These are phyloP conservation scores for Drosophila arizonae DNA, from an alignment of 1,140 invertebrate species.

Conservation along the genomic window DNA sequence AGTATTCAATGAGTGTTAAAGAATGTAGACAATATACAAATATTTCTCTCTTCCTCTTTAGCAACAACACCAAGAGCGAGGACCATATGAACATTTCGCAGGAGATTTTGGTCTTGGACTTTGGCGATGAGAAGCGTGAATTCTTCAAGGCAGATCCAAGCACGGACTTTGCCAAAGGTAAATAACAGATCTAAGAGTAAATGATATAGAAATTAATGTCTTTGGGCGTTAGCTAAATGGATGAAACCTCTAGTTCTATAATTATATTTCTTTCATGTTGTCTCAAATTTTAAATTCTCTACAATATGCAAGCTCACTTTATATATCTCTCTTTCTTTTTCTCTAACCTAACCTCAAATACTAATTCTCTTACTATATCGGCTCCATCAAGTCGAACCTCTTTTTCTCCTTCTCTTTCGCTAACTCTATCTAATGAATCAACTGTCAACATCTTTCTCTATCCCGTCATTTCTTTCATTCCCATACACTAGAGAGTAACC, in stretches of 20 bases:
- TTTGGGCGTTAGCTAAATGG: too few relatives aligned
- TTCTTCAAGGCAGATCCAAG: constrained; percentile 90
- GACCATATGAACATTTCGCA: constrained; percentile 97
- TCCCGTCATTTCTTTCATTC: not conserved
- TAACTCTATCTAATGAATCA: too few relatives aligned
- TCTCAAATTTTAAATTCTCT: too few relatives aligned
- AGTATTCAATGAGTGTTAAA: constrained; percentile 17
- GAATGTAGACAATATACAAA: not conserved
- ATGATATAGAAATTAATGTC: not conserved
- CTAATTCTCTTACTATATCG: too few relatives aligned
- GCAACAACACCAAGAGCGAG: constrained; percentile 86
- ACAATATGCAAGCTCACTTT: too few relatives aligned
- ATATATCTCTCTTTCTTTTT: too few relatives aligned
- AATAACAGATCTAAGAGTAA: constrained; percentile 4
- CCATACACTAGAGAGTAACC: too few relatives aligned
- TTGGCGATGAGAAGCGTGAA: constrained; percentile 94
- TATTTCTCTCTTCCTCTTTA: constrained; percentile 27
- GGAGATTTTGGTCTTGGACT: constrained; percentile 95
- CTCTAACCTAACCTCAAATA: not conserved
- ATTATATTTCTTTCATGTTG: too few relatives aligned
- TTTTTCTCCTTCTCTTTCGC: too few relatives aligned
- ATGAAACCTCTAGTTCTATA: too few relatives aligned
- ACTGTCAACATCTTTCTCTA: too few relatives aligned
- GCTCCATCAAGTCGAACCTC: too few relatives aligned
- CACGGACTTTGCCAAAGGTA: constrained; percentile 90